Base-by-base conservation (phyloP, 2,113 vertebrate genomes). In the Pelecanoides urinatrix region DNA sequence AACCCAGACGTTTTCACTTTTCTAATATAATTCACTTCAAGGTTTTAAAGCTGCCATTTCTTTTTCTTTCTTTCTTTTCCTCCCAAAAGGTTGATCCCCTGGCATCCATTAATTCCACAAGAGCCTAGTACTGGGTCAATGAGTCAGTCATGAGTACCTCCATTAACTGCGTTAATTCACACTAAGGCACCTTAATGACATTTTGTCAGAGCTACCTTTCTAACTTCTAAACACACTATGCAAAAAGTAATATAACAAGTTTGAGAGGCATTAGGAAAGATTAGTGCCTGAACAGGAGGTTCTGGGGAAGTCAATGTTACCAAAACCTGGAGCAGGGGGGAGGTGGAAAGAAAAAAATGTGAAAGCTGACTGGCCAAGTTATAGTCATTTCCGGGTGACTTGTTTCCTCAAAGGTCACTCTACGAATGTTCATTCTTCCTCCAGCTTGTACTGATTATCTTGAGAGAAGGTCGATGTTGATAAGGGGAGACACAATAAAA, bases 81-180 rank as follows among this genome's bases (percentile, higher is more conserved):
- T 97, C 96, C 84, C 44, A 50, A 95, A 98, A 98, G 96, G 97
- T 61, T 97, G 98, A 98, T 99, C 98, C 98, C 98, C 93, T 97
- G 98, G 98, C 98, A 98, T 98, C 98, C 98, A 98, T 99, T 99
- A 99, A 99, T 98, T 98, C 98, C 98, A 98, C 97, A 97, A 97
- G 97, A 98, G 98, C 97, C 98, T 98, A 97, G 93, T 98, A 98
- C 98, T 98, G 98, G 98, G 98, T 99, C 99, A 99, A 97, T 89
- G 98, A 99, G 98, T 99, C 98, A 99, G 98, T 98, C 98, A 98
- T 92, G 97, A 98, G 94, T 96, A 98, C 96, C 97, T 98, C 98
- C 97, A 98, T 98, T 98, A 98, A 97, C 96, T 82, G 67, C 53
- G 91, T 98, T 98, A 98, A 99, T 99, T 99, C 98, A 98, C 98